These are phyloP conservation scores for Rhopilema esculentum DNA, from an alignment of 30 jellyfish, hydroid and myxozoan species.

Conservation along the genomic window DNA sequence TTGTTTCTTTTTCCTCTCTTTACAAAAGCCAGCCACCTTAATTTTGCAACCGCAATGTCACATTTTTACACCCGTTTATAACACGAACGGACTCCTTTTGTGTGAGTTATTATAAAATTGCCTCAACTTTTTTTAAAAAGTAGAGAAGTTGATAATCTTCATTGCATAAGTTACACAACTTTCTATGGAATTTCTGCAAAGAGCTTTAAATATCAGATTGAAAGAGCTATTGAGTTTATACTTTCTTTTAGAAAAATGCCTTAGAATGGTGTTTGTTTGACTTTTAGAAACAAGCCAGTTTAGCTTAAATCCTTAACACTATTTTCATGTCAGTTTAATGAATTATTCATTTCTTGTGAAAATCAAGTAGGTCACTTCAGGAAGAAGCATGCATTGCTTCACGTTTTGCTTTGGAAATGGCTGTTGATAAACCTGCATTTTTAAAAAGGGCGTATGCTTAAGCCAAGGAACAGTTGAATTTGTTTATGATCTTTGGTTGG, in stretches of 20 bases:
- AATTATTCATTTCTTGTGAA: not conserved
- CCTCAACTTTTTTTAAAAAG: not conserved
- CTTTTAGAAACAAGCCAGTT: not conserved
- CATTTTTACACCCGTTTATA: not conserved
- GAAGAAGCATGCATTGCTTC: not conserved
- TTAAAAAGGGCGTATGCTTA: too few relatives aligned
- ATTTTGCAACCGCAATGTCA: not conserved
- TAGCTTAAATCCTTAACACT: not conserved
- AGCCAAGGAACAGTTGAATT: too few relatives aligned
- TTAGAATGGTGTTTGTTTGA: not conserved
- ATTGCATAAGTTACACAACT: not conserved
- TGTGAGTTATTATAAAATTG: not conserved
- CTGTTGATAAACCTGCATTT: not conserved
- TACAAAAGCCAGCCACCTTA: not conserved
- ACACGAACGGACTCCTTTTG: not conserved
- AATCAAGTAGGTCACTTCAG: not conserved
- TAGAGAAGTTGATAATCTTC: not conserved
- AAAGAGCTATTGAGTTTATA: not conserved
- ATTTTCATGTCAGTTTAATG: not conserved
- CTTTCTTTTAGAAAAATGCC: not conserved
- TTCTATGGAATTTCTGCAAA: not conserved
- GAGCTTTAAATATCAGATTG: not conserved
- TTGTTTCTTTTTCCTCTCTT: too few relatives aligned
- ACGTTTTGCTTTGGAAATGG: not conserved
- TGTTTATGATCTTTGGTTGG: too few relatives aligned